Conservation (phyloP, 2,113 vertebrate genomes). For the Chaetops frenatus region DNA sequence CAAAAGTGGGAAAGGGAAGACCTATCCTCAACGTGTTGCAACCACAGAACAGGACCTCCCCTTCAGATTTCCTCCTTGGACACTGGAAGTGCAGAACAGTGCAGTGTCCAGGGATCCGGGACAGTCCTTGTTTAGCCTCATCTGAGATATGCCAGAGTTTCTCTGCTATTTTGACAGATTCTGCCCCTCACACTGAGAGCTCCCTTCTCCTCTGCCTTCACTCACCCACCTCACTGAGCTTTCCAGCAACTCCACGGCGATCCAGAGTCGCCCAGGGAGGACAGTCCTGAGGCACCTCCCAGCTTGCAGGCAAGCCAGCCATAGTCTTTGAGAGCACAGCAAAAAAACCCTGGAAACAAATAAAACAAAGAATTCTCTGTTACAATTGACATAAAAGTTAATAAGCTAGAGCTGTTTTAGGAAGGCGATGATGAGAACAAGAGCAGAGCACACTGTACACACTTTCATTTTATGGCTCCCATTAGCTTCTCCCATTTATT, state of each 20-base stretch:
- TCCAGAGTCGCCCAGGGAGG: too few species aligned
- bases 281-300: neutral
- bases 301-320: neutral
- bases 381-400: neutral
- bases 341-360: neutral
- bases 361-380: neutral
- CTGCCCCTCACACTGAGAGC: neutral
- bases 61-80: neutral
- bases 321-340: neutral
- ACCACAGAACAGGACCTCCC: neutral
- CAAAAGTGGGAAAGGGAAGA: neutral
- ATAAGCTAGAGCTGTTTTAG: neutral
- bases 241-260: neutral
- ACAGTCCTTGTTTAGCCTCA: neutral
- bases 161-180: neutral
- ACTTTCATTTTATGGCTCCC: neutral
- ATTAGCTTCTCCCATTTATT: neutral
- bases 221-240: neutral
- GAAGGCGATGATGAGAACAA: neutral
- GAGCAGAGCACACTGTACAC: too few species aligned
- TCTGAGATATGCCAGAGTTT: rapidly evolving
- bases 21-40: too few species aligned
- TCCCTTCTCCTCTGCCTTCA: neutral
- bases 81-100: neutral
- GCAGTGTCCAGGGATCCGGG: neutral